Conservation (phyloP, 2,888 invertebrate genomes). For the Graphium colonna region DNA sequence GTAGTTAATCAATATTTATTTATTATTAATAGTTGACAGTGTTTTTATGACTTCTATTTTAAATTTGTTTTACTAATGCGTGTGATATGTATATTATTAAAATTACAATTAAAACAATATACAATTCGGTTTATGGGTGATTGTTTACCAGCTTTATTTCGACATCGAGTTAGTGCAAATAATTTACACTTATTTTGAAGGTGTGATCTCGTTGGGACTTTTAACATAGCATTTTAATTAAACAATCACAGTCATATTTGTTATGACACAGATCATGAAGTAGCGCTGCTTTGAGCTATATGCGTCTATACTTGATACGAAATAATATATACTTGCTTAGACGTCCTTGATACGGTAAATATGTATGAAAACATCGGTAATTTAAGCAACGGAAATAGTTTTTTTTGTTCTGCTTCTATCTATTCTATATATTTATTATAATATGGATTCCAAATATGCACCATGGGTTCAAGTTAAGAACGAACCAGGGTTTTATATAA, state of each 20-base stretch:
- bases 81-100: neutral
- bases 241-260: neutral
- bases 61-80: neutral
- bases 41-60: too few relatives aligned
- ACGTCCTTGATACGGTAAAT: neutral
- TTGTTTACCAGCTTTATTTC: neutral
- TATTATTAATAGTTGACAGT: too few relatives aligned
- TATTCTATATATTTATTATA: too few relatives aligned
- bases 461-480: too few relatives aligned
- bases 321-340: neutral
- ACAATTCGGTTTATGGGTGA: neutral
- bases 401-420: too few relatives aligned
- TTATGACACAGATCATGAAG: conserved; percentile 2
- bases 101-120: neutral
- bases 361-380: neutral
- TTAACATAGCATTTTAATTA: neutral
- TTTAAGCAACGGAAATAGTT: neutral
- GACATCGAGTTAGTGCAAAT: neutral
- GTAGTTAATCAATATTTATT: too few relatives aligned
- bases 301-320: neutral
- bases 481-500: too few relatives aligned
- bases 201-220: neutral
- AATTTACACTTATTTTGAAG: neutral
- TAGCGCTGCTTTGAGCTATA: neutral
- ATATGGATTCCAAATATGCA: too few relatives aligned